Evolutionary conservation across 2,888 invertebrate genomes (phyloP).

Genomic region (Eremobia ochroleuca): DNA sequence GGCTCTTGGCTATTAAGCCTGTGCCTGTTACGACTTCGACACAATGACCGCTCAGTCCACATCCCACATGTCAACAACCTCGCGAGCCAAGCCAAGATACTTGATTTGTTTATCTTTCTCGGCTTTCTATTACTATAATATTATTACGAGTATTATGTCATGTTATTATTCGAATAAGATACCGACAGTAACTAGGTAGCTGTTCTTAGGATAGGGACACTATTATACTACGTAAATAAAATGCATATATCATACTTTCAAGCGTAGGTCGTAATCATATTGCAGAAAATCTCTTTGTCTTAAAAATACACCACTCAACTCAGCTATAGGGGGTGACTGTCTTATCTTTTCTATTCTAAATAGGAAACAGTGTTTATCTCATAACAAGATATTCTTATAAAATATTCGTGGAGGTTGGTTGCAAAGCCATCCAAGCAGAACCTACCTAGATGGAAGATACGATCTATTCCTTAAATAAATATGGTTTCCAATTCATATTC

Average conservation of each 20-base stretch:
- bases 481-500: constrained; percentile 26
- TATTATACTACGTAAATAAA: background rate
- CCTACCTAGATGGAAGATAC: background rate
- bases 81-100: background rate
- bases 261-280: background rate
- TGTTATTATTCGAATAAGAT: too few relatives aligned
- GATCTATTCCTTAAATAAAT: background rate
- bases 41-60: background rate
- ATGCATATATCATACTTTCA: background rate
- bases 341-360: background rate
- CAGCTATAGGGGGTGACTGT: background rate
- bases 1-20: background rate
- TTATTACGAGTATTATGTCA: background rate
- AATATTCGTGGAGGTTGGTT: background rate
- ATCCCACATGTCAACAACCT: background rate
- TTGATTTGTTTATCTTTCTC: background rate
- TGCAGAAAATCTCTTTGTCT: too few relatives aligned
- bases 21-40: background rate
- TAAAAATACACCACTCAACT: background rate
- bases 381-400: background rate
- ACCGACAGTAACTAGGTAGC: too few relatives aligned
- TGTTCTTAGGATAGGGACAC: too few relatives aligned
- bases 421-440: background rate
- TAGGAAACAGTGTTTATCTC: too few relatives aligned
- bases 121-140: background rate